A percentile compares a stretch with the other conserved stretches of the same genome.
phyloP scores from a whole-genome alignment of 2,113 vertebrate species.

The Percina caprodes region DNA sequence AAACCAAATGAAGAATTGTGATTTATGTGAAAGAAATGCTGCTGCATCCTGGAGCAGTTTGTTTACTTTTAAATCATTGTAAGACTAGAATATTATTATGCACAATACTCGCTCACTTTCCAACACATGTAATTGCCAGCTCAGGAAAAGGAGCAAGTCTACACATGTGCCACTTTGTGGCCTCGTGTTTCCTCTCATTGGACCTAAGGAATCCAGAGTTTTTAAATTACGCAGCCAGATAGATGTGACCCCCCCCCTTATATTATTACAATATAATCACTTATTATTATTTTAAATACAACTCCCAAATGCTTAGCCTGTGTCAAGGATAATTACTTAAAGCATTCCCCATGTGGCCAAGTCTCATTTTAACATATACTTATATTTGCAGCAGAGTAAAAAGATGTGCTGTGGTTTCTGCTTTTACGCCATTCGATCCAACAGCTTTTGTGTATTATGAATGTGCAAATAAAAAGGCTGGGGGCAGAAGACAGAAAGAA shows the following conservation, averaged over 20 bases:
- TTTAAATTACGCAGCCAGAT: slow-evolving; percentile 60
- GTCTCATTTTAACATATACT: slow-evolving; percentile 42
- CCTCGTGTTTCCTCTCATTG: slow-evolving; percentile 36
- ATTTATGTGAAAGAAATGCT: slow-evolving; percentile 32
- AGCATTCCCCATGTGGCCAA: slow-evolving; percentile 39
- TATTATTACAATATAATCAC: slow-evolving; percentile 74
- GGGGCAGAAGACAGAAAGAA: slow-evolving; percentile 19
- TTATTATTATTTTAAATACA: slow-evolving; percentile 78
- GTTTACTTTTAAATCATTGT: slow-evolving; percentile 33
- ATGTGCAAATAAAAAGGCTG: slow-evolving; percentile 35
- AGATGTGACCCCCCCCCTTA: slow-evolving; percentile 47
- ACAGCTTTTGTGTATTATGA: slow-evolving; percentile 22
- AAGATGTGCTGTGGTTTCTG: slow-evolving; percentile 47
- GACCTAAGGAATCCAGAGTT: slow-evolving; percentile 36
- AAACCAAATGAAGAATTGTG: slow-evolving; percentile 49
- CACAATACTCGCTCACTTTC: slow-evolving; percentile 45
- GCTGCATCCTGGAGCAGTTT: slow-evolving; percentile 22
- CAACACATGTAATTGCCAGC: slow-evolving; percentile 55
- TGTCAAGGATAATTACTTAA: slow-evolving; percentile 62
- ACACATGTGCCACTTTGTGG: slow-evolving; percentile 39
- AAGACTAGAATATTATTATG: slow-evolving; percentile 33
- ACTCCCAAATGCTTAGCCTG: slow-evolving; percentile 58
- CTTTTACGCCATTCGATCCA: slow-evolving; percentile 42
- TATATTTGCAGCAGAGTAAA: slow-evolving; percentile 54
- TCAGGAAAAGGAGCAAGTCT: slow-evolving; percentile 17